Evolutionary conservation across 2,113 vertebrate genomes (phyloP), one percentile per base, ranked within the genome.

Genomic region (Chloroceryle aenea): DNA sequence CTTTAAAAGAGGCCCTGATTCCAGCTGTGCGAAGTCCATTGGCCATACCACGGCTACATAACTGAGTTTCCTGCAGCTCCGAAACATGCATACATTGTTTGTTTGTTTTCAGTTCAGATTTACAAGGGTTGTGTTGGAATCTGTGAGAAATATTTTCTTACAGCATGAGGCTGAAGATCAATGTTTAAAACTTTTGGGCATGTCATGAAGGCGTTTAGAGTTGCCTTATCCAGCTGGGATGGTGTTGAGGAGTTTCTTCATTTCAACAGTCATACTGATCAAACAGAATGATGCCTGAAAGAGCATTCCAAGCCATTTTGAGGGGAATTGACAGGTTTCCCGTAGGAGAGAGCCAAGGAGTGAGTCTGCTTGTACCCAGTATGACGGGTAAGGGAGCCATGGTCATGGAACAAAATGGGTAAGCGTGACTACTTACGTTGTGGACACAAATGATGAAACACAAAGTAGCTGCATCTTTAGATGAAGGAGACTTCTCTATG

Each of bases 351-450:
- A n/a, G 29, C 50, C 59, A 25, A 67, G 58, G 82, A 68, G 10
- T 12, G 5, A 43, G 16, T 78, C 25, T 61, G 34, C 14, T 4
- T 14, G 10, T 47, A 29, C 32, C 43, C 43, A 17, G 7, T 42
- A 4, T 34, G 59, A 77, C 30, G 12, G 42, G 55, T 55, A 71
- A 82, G 64, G 64, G 64, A 78, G 7, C 12, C 8, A 2, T 36
- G 32, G 21, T 38, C 30, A 7, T 15, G 27, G n/a, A n/a, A 64
- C 14, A 59, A 87, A 59, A 78, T 3, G 0, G 4, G 22, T 21
- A 59, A 18, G 20, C 7, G 2, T 40, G 53, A n/a, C 14, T 0
- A 0, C 8, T 55, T 40, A 5, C 1, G 20, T 30, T 16, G 26
- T 30, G 47, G 30, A 26, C 13, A 29, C 14, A 50, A 40, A 26